Base-by-base conservation (phyloP, 2,888 invertebrate species). In the Pachymerium ferrugineum region DNA sequence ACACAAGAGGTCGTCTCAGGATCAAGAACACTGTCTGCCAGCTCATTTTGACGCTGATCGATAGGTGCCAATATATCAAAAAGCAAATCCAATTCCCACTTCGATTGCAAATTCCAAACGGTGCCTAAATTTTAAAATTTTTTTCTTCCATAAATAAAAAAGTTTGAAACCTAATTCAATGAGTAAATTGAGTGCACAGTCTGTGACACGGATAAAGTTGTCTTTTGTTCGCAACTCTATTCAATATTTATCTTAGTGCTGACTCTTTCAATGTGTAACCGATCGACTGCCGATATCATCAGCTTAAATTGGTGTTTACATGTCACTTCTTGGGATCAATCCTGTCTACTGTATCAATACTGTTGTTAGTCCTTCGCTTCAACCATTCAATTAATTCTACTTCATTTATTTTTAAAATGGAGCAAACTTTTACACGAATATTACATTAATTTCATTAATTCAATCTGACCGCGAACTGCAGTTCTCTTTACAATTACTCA, bases 1-100 rank as follows among this genome's bases (percentile, higher is more conserved):
- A 54, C 54, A 54, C 54, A 54, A 54, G 54, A 54, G 54, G 54
- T 54, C 54, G 54, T 54, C 54, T 54, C 54, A 54, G 54, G 54
- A 54, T 54, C 54, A 54, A 54, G 54, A 54, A 54, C 54, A 54
- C 54, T 54, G 54, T 54, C 54, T 25, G 54, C 54, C 25, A 54
- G 54, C 54, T 54, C 54, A 54, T 54, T 54, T 54, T 54, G 54
- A 54, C 54, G 54, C 54, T 54, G 54, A 54, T 54, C 54, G 54
- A 54, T 54, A 54, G 54, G 6, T 54, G 54, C 54, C 54, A 54
- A 54, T 54, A 54, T 25, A 54, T 54, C 54, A 54, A 22, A 12
- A 25, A 25, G 10, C 54, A 54, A 54, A 54, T 54, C 54, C 25
- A 54, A 54, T 54, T 54, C 54, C 54, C 54, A 54, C 54, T 8